Percentiles rank a stretch among this genome's conserved stretches.
phyloP scores from a whole-genome alignment of 1,140 invertebrate species.

The Caenorhabditis briggsae region DNA sequence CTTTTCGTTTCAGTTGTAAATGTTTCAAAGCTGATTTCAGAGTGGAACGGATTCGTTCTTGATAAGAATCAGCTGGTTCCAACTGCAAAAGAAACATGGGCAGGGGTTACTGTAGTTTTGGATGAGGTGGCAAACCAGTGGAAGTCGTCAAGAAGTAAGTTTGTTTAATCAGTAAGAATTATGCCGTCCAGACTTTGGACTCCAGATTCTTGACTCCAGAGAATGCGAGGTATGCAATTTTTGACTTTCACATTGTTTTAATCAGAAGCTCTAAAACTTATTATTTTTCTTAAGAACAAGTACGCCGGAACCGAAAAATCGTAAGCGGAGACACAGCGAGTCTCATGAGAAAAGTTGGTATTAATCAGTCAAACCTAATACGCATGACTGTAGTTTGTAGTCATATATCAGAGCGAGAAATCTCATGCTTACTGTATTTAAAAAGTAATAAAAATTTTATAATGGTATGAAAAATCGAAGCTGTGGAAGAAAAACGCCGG shows the following conservation, averaged over 20 bases:
- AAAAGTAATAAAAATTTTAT: too few relatives aligned
- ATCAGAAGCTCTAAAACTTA: background rate
- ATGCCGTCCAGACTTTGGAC: too few relatives aligned
- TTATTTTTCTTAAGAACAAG: background rate
- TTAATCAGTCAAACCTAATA: background rate
- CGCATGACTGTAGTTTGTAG: too few relatives aligned
- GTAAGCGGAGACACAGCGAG: conserved; percentile 1
- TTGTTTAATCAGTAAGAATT: background rate
- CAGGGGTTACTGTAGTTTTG: conserved; percentile 78
- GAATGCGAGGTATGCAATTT: too few relatives aligned
- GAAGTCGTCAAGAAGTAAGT: conserved; percentile 15
- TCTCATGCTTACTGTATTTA: too few relatives aligned
- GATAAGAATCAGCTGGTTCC: conserved; percentile 82
- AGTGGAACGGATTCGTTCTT: conserved; percentile 79
- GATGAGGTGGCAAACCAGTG: conserved; percentile 68
- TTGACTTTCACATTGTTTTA: too few relatives aligned
- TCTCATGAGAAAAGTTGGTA: background rate
- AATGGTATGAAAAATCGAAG: too few relatives aligned
- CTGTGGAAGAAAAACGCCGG: too few relatives aligned
- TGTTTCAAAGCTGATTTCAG: conserved; percentile 64
- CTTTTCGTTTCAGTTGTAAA: background rate
- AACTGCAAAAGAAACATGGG: conserved; percentile 85
- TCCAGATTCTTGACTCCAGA: too few relatives aligned
- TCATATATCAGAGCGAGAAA: too few relatives aligned
- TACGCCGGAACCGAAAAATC: conserved; percentile 20